Conservation (phyloP, 2,888 invertebrate genomes). For the Agrotis puta region DNA sequence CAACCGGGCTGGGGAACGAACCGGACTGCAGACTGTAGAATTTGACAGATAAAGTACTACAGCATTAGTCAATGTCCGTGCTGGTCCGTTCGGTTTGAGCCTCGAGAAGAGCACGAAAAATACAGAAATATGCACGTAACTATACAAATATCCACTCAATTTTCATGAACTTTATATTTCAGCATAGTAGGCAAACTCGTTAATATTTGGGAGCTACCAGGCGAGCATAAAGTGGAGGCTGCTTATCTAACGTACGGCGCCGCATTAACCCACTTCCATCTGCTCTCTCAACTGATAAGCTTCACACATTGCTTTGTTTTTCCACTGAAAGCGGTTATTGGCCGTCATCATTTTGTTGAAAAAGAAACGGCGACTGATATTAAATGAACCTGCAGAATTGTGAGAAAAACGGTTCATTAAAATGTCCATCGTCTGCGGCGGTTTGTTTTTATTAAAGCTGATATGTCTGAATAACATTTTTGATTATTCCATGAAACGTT, state of each 20-base stretch:
- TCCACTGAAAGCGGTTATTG: conserved; percentile 17
- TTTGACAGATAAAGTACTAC: too few relatives aligned
- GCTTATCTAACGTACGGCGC: conserved; percentile 38
- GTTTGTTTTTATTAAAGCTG: background rate
- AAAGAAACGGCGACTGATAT: background rate
- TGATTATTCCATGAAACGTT: background rate
- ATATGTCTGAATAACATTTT: background rate
- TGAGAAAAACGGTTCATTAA: conserved; percentile 4
- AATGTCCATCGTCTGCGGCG: background rate
- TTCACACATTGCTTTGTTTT: conserved; percentile 45
- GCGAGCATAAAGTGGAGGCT: conserved; percentile 30
- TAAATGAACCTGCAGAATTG: background rate
- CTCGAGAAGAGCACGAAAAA: too few relatives aligned
- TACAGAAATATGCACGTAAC: too few relatives aligned
- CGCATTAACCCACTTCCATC: conserved; percentile 52
- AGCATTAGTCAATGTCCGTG: too few relatives aligned
- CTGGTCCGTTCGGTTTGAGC: too few relatives aligned
- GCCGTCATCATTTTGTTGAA: background rate
- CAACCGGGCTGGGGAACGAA: too few relatives aligned
- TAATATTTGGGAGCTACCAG: conserved; percentile 32
- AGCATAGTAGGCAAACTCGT: background rate
- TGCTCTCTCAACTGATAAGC: conserved; percentile 44
- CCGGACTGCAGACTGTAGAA: too few relatives aligned
- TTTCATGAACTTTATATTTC: background rate
- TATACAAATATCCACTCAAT: background rate